phyloP scores from a whole-genome alignment of 2,113 vertebrate species.

The Platysternon megacephalum region DNA sequence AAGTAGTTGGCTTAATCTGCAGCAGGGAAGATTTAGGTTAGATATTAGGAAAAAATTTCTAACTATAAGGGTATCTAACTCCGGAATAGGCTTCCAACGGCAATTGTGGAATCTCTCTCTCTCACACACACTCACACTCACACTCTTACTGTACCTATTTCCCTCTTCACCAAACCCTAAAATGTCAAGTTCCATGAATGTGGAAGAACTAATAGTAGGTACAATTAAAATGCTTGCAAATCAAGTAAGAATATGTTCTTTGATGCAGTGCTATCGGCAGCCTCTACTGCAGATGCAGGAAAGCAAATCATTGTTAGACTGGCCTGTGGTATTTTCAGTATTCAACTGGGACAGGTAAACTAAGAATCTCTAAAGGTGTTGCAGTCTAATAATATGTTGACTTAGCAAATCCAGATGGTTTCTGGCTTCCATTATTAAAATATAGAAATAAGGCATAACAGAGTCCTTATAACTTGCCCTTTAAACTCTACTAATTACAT shows the following conservation, averaged over 20 bases:
- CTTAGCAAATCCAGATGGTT: conserved; percentile 41
- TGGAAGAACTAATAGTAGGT: neutral
- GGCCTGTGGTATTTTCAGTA: conserved; percentile 12
- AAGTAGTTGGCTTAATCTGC: too few species aligned
- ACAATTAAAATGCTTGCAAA: neutral
- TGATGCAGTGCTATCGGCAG: neutral
- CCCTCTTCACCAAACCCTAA: neutral
- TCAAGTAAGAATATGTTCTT: neutral
- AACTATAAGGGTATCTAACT: too few species aligned
- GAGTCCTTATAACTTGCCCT: conserved; percentile 62
- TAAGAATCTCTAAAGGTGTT: neutral
- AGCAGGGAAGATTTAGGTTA: too few species aligned
- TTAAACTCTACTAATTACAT: conserved; percentile 62
- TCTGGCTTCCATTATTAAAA: conserved; percentile 63
- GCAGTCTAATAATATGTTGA: conserved; percentile 12
- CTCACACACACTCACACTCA: too few species aligned
- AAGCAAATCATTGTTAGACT: neutral
- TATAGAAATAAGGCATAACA: conserved; percentile 52
- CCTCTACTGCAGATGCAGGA: neutral
- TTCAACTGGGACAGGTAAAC: neutral
- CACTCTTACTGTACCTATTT: too few species aligned
- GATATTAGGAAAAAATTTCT: too few species aligned
- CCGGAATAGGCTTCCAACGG: too few species aligned
- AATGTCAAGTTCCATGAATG: neutral
- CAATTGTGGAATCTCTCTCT: too few species aligned